Conservation (phyloP, 1,140 invertebrate genomes). For the Charaxes varanes region DNA sequence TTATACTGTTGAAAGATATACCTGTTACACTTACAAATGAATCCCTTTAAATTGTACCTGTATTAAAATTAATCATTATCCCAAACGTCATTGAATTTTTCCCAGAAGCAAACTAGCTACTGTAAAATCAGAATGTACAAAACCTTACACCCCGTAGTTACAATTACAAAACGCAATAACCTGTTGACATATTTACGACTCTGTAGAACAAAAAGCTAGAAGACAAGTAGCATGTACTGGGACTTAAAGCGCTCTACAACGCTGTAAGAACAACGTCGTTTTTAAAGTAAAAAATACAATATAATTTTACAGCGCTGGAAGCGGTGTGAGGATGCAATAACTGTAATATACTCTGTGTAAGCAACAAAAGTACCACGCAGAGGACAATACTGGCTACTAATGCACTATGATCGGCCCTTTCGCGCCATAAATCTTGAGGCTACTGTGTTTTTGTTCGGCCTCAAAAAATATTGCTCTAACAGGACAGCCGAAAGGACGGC, state of each 20-base stretch:
- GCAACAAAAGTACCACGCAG: slow-evolving; percentile 50
- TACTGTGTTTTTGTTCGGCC: slow-evolving; percentile 53
- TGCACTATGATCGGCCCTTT: slow-evolving; percentile 61
- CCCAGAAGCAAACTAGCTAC: slow-evolving; percentile 19
- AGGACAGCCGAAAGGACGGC: slow-evolving; percentile 21
- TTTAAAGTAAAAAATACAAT: not conserved
- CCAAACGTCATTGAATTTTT: slow-evolving; percentile 11
- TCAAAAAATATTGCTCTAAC: slow-evolving; percentile 29
- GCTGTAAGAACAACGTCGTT: slow-evolving; percentile 3
- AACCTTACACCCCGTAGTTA: slow-evolving; percentile 15
- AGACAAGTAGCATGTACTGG: slow-evolving; percentile 6
- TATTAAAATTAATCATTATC: no score
- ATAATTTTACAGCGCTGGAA: not conserved
- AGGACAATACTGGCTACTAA: slow-evolving; percentile 62
- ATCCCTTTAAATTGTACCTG: no score
- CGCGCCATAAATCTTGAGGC: slow-evolving; percentile 60
- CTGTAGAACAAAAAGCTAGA: slow-evolving; percentile 43
- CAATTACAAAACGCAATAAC: slow-evolving; percentile 38
- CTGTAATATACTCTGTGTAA: slow-evolving; percentile 15
- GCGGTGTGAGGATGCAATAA: slow-evolving; percentile 4
- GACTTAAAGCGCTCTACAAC: slow-evolving; percentile 7
- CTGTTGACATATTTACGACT: slow-evolving; percentile 67
- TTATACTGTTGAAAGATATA: no score
- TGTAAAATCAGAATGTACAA: slow-evolving; percentile 13
- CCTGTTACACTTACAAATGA: no score